Conservation (phyloP, 2,888 invertebrate genomes). For the Cerastis leucographa region DNA sequence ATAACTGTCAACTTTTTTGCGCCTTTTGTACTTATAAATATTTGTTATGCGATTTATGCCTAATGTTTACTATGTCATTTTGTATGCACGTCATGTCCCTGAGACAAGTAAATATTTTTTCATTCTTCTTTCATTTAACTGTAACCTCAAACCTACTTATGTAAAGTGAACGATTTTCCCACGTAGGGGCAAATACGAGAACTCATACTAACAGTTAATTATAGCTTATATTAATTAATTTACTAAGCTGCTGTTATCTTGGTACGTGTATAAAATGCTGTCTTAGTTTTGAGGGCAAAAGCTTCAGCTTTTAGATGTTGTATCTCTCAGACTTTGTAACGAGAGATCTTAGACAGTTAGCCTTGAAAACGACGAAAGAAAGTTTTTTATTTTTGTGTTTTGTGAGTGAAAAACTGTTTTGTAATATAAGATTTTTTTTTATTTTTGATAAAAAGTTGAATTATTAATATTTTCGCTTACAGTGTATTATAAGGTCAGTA, state of each 20-base stretch:
- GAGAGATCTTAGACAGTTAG: not conserved
- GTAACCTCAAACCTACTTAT: not conserved
- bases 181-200: constrained; percentile 9
- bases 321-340: not conserved
- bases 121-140: not conserved
- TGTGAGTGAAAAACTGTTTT: not conserved
- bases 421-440: not conserved
- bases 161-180: not conserved
- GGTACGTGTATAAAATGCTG: constrained; percentile 16
- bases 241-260: constrained; percentile 23
- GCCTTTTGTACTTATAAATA: too few species aligned
- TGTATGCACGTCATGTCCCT: too few species aligned
- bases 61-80: too few species aligned
- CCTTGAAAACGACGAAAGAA: not conserved
- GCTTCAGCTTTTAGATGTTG: not conserved
- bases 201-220: constrained; percentile 38
- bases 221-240: constrained; percentile 40
- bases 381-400: not conserved
- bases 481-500: not conserved
- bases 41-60: too few species aligned
- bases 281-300: constrained; percentile 13
- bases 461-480: not conserved
- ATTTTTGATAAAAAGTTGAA: not conserved
- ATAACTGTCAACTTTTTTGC: too few species aligned
- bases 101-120: too few species aligned